Evolutionary conservation across 2,888 invertebrate genomes (phyloP).

Genomic region (Tachina grossa): DNA sequence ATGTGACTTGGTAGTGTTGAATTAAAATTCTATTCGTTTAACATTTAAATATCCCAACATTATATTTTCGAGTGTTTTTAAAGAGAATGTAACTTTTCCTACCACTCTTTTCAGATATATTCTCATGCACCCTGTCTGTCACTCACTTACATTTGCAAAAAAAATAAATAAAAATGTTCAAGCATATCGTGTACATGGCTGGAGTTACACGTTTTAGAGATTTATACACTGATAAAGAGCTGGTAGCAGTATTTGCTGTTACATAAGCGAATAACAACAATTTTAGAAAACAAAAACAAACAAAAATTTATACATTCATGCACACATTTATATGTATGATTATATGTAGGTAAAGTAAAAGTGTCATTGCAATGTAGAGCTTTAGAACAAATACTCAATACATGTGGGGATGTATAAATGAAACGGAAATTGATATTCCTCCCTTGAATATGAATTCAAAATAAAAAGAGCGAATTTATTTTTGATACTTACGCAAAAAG

Average conservation of each 20-base stretch:
- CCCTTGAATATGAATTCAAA: constrained; percentile 50
- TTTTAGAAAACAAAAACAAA: background rate
- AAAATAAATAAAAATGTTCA: constrained; percentile 11
- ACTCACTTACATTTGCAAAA: background rate
- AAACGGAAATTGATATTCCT: constrained; percentile 60
- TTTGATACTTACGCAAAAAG: background rate
- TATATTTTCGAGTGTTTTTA: too few species aligned
- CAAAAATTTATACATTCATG: background rate
- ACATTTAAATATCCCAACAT: too few species aligned
- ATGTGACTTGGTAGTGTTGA: too few species aligned
- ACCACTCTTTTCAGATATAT: background rate
- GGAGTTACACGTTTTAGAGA: constrained; percentile 26
- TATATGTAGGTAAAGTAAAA: background rate
- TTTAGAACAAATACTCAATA: background rate
- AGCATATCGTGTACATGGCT: background rate
- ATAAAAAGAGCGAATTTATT: constrained; percentile 17
- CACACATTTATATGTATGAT: too few species aligned
- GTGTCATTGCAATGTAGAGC: background rate
- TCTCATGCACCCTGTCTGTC: background rate
- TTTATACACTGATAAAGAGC: background rate
- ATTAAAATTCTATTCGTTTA: too few species aligned
- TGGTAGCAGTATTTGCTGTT: background rate
- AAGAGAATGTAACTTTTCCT: background rate
- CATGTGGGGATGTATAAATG: constrained; percentile 27
- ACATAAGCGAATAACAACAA: background rate